Evolutionary conservation across 2,797 vertebrate genomes (phyloP), one percentile per base, ranked within the genome.

Genomic region (Moxostoma hubbsi): DNA sequence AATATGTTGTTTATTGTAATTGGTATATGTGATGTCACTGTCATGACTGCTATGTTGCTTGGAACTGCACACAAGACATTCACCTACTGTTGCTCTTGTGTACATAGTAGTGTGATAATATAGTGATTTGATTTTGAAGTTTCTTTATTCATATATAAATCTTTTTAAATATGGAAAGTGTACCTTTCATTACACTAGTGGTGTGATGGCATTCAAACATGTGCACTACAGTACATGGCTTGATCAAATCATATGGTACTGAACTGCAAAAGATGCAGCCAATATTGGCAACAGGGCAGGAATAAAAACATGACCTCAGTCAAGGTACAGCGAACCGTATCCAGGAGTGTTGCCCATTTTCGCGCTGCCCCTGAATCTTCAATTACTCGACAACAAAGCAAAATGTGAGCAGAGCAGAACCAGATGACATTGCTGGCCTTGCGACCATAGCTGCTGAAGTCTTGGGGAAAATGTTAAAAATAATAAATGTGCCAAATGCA

Each of bases 291-390:
- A 59, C 63, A 53, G 12, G 36, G 24, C 16, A 16, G 61, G 18
- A 67, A 79, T 71, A 50, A 72, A 45, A 18, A 45, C 61, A 67
- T 51, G 54, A n/a, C 67, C 78, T 59, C n/a, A 72, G 77, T 69
- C 77, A 58, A 18, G 49, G 58, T 10, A 7, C 50, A 63, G 80
- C 24, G 43, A 88, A 91, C 75, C 69, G 83, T 88, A 87, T 88
- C 85, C 86, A 74, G 13, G 57, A 82, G 83, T 85, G 85, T 82
- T 82, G 83, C 59, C 78, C 83, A 80, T 87, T 89, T 90, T 81
- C 86, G 83, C 86, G 87, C 90, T 91, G 91, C 91, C 89, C 88
- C 72, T 84, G 83, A 89, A 91, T 91, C 90, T 91, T 87, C 86
- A 89, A 90, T 93, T 92, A 92, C 88, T 87, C 86, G 83, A 90